A percentile compares a stretch with the other conserved stretches of the same genome.
These are phyloP conservation scores for Eumeta japonica DNA, from an alignment of 1,140 invertebrate species.

Conservation along the genomic window DNA sequence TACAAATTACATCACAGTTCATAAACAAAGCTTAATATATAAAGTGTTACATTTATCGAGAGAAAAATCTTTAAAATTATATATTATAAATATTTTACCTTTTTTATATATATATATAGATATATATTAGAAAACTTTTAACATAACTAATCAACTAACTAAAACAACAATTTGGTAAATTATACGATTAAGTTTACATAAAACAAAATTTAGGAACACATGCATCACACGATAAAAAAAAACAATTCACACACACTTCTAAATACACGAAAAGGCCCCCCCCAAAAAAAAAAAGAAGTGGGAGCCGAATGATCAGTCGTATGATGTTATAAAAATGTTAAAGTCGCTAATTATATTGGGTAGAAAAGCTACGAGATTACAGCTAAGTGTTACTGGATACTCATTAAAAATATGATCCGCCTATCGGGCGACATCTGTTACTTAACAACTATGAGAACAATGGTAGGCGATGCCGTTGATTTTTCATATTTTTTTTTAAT, in stretches of 20 bases:
- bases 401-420: too few relatives aligned
- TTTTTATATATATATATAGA: too few relatives aligned
- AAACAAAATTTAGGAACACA: constrained; percentile 50
- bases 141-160: constrained; percentile 6
- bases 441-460: too few relatives aligned
- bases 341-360: constrained; percentile 28
- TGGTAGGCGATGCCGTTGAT: too few relatives aligned
- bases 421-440: too few relatives aligned
- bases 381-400: too few relatives aligned
- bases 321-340: constrained; percentile 29
- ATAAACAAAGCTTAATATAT: constrained; percentile 36
- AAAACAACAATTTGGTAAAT: constrained; percentile 52
- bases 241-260: too few relatives aligned
- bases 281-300: constrained; percentile 6
- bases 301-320: constrained; percentile 27
- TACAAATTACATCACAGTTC: constrained; percentile 58
- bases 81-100: too few relatives aligned
- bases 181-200: too few relatives aligned
- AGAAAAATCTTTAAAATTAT: background rate
- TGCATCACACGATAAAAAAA: constrained; percentile 10
- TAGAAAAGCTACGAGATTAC: constrained; percentile 57
- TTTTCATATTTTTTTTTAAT: too few relatives aligned
- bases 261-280: constrained; percentile 32
- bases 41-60: background rate
- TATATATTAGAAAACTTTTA: background rate